Evolutionary conservation across 2,888 invertebrate species (phyloP), one percentile per base, ranked within the genome.

Genomic region (Agrotis puta): DNA sequence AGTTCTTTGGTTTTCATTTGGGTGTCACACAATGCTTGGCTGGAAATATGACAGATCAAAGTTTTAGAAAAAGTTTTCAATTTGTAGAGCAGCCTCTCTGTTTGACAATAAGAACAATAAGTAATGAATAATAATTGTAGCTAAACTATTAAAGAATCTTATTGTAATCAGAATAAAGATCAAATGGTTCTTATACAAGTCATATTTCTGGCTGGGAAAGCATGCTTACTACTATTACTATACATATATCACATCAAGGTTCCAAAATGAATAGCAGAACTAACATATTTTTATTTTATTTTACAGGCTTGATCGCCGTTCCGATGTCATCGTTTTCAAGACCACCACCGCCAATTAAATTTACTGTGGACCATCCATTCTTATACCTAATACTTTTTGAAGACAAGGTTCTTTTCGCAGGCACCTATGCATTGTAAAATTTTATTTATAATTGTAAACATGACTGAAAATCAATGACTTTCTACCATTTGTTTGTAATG

Each of bases 321-420:
- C 6, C 61, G 0, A 61, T 64, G 72, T 77, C 82, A n/a, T 77
- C 59, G 2, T 0, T 14, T 0, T 82, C 71, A 50, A 61, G 6
- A 16, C 72, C 79, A 5, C 87, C 85, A 14, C 61, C 65, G 2
- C 61, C 82, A 13, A 61, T 79, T 45, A 64, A 72, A 51, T 85
- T 87, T 27, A 79, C 62, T 18, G 82, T 77, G 24, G 83, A 87
- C 58, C 87, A 64, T 33, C 88, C 86, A 3, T 84, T 85, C 63
- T 48, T 87, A 11, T 86, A 82, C 14, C 3, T 75, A 3, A 87
- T 87, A 58, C 70, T 87, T 18, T 64, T 76, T 16, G 50, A 83
- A 62, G 87, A 88, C 39, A 88, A 85, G 67, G 54, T 79, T 14
- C 20, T 88, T 14, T 88, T 87, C 67, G 70, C 77, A 5, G 87